phyloP scores from a whole-genome alignment of 37 sponge, comb jelly and placozoan genomes.

The Cliona cf. orientalis region DNA sequence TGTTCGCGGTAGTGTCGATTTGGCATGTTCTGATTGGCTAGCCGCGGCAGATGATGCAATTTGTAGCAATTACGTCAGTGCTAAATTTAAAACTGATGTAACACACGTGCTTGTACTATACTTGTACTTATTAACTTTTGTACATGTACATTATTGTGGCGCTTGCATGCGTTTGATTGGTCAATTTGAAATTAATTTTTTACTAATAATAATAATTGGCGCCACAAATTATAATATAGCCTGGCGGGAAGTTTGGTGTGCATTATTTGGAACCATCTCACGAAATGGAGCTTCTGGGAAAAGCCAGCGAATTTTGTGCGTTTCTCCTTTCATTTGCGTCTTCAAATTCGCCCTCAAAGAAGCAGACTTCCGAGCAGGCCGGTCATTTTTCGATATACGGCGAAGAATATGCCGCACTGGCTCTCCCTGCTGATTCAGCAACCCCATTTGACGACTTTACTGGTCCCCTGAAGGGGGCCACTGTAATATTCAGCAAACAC shows the following conservation, averaged over 20 bases:
- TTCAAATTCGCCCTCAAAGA: too few species aligned
- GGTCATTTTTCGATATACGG: too few species aligned
- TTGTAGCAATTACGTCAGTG: too few species aligned
- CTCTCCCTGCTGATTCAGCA: not conserved
- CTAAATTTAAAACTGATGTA: too few species aligned
- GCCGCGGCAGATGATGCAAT: not conserved
- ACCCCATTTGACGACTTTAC: conserved; percentile 23
- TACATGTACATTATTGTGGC: too few species aligned
- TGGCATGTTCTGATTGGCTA: too few species aligned
- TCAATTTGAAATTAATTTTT: not conserved
- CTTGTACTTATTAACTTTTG: too few species aligned
- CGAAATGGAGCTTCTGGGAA: not conserved
- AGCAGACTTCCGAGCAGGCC: too few species aligned
- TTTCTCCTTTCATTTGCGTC: not conserved
- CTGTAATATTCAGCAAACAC: conserved; percentile 24
- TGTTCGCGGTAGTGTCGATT: not conserved
- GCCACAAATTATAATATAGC: too few species aligned
- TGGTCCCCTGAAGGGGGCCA: not conserved
- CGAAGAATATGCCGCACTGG: not conserved
- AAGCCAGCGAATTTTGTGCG: not conserved
- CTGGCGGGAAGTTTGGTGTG: not conserved
- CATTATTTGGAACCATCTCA: conserved; percentile 5
- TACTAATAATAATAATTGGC: too few species aligned
- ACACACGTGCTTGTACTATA: too few species aligned
- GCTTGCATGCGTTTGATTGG: conserved; percentile 3